phyloP scores from a whole-genome alignment of 2,113 vertebrate genomes.

The Sus scrofa region DNA sequence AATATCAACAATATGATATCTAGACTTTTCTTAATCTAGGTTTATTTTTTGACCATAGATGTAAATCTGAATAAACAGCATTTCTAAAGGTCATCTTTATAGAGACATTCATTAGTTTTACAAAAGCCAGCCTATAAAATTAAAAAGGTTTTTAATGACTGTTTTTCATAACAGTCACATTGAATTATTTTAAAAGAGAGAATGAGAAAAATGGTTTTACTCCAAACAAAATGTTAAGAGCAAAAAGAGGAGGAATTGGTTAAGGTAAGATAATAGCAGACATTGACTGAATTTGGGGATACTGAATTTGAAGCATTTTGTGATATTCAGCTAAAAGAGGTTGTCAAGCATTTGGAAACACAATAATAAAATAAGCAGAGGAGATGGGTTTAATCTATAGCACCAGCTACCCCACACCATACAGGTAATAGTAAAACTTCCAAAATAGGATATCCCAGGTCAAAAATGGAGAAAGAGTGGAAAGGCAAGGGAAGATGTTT shows the following conservation, averaged over 20 bases:
- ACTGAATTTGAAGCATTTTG: background rate
- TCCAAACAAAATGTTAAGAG: background rate
- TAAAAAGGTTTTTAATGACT: background rate
- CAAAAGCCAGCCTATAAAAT: background rate
- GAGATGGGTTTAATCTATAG: background rate
- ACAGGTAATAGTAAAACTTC: background rate
- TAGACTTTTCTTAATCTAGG: background rate
- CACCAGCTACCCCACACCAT: background rate
- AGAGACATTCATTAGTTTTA: background rate
- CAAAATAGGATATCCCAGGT: background rate
- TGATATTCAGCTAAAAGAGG: background rate
- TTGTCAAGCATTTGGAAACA: background rate
- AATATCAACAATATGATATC: background rate
- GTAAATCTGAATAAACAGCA: background rate
- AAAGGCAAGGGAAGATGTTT: background rate
- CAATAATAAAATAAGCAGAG: background rate
- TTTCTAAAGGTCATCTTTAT: background rate
- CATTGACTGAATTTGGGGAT: background rate
- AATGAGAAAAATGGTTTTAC: background rate
- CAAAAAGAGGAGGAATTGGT: background rate
- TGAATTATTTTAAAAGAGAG: background rate
- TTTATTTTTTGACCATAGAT: background rate
- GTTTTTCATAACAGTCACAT: background rate
- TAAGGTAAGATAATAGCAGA: background rate
- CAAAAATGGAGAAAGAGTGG: background rate